Conservation (phyloP, 2,797 vertebrate species). For the Sebastes cheni region DNA sequence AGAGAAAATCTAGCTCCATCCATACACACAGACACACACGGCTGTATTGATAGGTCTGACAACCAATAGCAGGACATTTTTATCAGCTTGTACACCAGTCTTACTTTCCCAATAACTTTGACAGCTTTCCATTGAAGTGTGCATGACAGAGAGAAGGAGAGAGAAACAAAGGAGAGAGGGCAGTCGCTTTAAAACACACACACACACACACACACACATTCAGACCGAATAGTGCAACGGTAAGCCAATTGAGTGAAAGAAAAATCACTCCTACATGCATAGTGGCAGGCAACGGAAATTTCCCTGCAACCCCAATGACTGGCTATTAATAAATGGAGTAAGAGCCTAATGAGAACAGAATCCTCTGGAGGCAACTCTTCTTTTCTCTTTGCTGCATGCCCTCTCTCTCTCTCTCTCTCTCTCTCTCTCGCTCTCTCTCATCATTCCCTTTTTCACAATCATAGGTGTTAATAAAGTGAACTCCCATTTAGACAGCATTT, state of each 20-base stretch:
- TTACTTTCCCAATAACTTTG: constrained; percentile 73
- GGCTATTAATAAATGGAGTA: constrained; percentile 81
- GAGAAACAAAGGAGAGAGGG: constrained; percentile 49
- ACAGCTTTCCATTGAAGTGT: constrained; percentile 79
- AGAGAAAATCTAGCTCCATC: constrained; percentile 14
- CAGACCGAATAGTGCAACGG: constrained; percentile 62
- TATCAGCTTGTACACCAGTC: constrained; percentile 76
- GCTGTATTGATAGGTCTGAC: constrained; percentile 69
- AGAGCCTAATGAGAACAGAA: constrained; percentile 78
- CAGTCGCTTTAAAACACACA: constrained; percentile 18
- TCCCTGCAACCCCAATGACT: constrained; percentile 75
- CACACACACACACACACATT: constrained; percentile 56
- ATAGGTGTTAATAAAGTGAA: constrained; percentile 59
- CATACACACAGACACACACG: background rate
- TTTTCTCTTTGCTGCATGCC: constrained; percentile 49
- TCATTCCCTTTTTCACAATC: constrained; percentile 43
- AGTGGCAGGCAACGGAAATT: constrained; percentile 78
- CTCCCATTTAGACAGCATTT: constrained; percentile 25
- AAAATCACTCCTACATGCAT: constrained; percentile 76
- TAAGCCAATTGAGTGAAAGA: constrained; percentile 77
- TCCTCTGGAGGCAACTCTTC: constrained; percentile 70
- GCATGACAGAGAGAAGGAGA: constrained; percentile 67
- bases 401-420: constrained; percentile 22
- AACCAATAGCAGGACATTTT: constrained; percentile 72
- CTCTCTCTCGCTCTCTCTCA: constrained; percentile 29